Conservation (phyloP, 1,140 invertebrate genomes). For the Euwallacea similis region DNA sequence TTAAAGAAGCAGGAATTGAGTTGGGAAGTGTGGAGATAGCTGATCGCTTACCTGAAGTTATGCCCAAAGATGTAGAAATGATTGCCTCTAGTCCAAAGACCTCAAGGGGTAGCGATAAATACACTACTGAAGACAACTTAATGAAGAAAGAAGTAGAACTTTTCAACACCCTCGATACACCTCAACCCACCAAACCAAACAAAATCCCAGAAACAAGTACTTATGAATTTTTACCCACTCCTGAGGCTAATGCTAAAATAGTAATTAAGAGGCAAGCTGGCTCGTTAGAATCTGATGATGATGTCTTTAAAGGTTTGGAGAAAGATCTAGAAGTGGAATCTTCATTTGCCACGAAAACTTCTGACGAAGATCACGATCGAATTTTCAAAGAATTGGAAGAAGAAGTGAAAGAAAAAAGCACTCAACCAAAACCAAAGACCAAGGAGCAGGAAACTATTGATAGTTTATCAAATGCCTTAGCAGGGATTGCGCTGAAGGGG, state of each 20-base stretch:
- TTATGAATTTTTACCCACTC: conserved; percentile 30
- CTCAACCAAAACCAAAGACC: conserved; percentile 12
- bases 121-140: conserved; percentile 17
- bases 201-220: conserved; percentile 20
- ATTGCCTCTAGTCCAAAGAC: conserved; percentile 11
- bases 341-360: conserved; percentile 11
- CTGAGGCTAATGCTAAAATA: conserved; percentile 30
- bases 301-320: conserved; percentile 45
- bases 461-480: conserved; percentile 20
- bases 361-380: conserved; percentile 43
- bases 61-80: conserved; percentile 25
- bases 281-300: conserved; percentile 34
- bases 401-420: conserved; percentile 37
- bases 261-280: conserved; percentile 39
- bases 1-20: conserved; percentile 22
- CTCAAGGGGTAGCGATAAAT: conserved; percentile 12
- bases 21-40: conserved; percentile 25
- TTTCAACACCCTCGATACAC: conserved; percentile 25
- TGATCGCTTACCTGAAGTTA: not conserved
- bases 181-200: conserved; percentile 36
- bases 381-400: conserved; percentile 50
- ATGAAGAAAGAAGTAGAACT: conserved; percentile 37
- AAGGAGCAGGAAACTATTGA: conserved; percentile 26
- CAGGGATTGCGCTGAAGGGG: conserved; percentile 22
- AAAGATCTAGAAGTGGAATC: conserved; percentile 39